Conservation (phyloP, 2,797 vertebrate species). For the Acipenser ruthenus region DNA sequence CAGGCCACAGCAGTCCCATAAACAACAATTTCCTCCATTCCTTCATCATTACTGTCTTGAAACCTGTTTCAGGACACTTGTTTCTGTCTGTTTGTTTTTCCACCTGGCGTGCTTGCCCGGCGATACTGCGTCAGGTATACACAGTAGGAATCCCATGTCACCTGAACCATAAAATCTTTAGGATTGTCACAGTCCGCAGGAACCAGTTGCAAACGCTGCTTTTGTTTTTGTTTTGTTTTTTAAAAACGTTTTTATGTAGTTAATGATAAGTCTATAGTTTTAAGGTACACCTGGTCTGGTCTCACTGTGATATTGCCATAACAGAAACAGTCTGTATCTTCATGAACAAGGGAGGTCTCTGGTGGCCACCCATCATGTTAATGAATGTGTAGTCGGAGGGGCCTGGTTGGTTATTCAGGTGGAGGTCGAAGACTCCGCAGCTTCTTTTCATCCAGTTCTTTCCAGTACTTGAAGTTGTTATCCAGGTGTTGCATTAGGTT, state of each 20-base stretch:
- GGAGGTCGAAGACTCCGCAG: constrained; percentile 79
- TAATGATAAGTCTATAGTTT: constrained; percentile 45
- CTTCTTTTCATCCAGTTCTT: constrained; percentile 81
- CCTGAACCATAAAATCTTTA: constrained; percentile 30
- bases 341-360: constrained; percentile 26
- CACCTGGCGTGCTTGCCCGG: constrained; percentile 12
- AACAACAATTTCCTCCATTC: constrained; percentile 12
- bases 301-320: constrained; percentile 52
- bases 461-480: constrained; percentile 98
- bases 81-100: background rate
- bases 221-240: constrained; percentile 23
- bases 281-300: constrained; percentile 26
- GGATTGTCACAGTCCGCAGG: constrained; percentile 39
- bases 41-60: constrained; percentile 31
- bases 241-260: constrained; percentile 27
- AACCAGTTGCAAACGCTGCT: constrained; percentile 39
- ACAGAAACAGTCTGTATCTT: constrained; percentile 48
- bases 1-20: background rate
- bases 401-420: constrained; percentile 59
- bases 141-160: constrained; percentile 27
- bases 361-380: background rate
- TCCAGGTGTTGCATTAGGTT: constrained; percentile 93
- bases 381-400: constrained; percentile 28
- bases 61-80: background rate
- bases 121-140: constrained; percentile 28